These are phyloP conservation scores for Coelinius sp. DNA, from an alignment of 2,888 invertebrate genomes.

Conservation along the genomic window DNA sequence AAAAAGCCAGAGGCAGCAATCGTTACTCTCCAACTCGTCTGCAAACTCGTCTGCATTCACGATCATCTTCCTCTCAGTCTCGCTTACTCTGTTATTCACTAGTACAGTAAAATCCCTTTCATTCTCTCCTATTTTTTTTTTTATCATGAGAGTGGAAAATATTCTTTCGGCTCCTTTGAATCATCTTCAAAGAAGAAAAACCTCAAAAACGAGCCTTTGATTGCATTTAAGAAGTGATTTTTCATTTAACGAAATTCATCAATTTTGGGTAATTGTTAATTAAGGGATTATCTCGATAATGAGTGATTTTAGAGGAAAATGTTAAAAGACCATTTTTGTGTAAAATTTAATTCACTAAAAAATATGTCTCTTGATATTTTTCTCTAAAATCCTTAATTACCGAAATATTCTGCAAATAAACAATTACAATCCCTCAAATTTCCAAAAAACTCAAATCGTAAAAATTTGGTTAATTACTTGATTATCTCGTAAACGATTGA, in stretches of 20 bases:
- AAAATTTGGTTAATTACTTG: no score
- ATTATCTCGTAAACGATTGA: no score
- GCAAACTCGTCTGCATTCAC: conserved; percentile 56
- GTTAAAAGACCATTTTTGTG: no score
- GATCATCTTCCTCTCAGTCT: neutral
- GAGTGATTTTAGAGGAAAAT: no score
- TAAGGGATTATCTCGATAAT: no score
- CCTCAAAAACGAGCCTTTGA: neutral
- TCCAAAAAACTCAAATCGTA: no score
- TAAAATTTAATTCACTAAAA: no score
- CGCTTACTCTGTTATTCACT: conserved; percentile 22
- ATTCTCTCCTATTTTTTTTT: conserved; percentile 5
- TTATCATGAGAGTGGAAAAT: neutral
- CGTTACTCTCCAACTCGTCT: conserved; percentile 63
- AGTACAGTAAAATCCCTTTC: conserved; percentile 41
- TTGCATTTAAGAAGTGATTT: no score
- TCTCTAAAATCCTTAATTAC: no score
- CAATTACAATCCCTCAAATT: no score
- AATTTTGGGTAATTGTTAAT: no score
- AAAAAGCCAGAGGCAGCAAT: conserved; percentile 49
- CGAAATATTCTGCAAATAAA: neutral
- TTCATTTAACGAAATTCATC: no score
- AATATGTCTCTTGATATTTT: neutral
- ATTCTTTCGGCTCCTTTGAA: conserved; percentile 15
- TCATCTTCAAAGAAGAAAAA: conserved; percentile 18